Evolutionary conservation across 1,140 invertebrate species (phyloP).

Genomic region (Zaprionus gabonicus): DNA sequence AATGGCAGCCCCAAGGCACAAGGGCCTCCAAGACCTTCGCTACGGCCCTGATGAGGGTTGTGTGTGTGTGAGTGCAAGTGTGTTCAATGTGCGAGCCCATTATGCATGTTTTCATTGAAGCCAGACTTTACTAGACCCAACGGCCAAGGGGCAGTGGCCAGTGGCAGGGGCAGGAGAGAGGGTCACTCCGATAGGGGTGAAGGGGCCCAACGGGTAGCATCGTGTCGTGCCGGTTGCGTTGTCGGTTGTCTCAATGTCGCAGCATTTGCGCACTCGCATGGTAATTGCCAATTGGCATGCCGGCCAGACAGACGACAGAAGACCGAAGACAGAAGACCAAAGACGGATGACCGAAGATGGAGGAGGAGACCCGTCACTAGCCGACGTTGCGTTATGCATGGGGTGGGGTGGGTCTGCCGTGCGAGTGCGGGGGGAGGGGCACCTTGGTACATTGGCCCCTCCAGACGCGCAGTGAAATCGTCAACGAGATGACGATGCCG

Average conservation of each 20-base stretch:
- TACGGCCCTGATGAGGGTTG: not conserved
- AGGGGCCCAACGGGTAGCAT: not conserved
- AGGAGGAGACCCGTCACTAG: not conserved
- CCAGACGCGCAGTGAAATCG: constrained; percentile 64
- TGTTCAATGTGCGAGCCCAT: constrained; percentile 38
- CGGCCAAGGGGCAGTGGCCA: not conserved
- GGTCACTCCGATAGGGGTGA: too few relatives aligned
- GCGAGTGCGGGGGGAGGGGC: not conserved
- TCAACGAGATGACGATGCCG: constrained; percentile 51
- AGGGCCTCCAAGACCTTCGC: too few relatives aligned
- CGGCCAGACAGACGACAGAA: constrained; percentile 31
- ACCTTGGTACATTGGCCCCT: constrained; percentile 61
- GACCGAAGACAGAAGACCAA: constrained; percentile 9
- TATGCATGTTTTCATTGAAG: constrained; percentile 68
- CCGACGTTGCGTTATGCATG: not conserved
- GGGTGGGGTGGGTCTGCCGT: not conserved
- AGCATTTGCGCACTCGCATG: constrained; percentile 49
- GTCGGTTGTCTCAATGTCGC: constrained; percentile 35
- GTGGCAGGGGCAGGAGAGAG: too few relatives aligned
- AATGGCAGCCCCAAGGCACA: too few relatives aligned
- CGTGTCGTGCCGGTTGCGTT: constrained; percentile 7
- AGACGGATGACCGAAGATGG: not conserved
- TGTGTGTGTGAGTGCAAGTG: too few relatives aligned
- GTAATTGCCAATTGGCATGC: constrained; percentile 59
- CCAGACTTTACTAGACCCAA: not conserved